These are phyloP conservation scores for Rhineura floridana DNA, from an alignment of 2,113 vertebrate species.

Conservation along the genomic window DNA sequence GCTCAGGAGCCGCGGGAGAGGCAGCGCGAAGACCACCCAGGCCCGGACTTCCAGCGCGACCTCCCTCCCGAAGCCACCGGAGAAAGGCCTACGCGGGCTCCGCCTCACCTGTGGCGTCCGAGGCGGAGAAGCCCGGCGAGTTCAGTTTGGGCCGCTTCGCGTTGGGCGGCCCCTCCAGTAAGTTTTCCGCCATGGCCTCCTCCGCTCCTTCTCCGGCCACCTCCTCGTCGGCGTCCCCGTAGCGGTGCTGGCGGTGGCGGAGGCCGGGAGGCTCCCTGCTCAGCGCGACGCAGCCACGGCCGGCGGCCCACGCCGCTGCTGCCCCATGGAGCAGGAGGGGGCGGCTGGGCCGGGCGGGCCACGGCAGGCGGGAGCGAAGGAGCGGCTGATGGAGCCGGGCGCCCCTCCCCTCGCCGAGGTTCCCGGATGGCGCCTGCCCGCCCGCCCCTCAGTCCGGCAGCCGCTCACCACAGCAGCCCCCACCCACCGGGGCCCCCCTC, in stretches of 20 bases:
- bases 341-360: background rate
- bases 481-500: constrained; percentile 37
- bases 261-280: background rate
- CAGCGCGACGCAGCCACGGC: constrained; percentile 23
- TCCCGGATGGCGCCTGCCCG: background rate
- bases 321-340: background rate
- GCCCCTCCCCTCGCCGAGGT: constrained; percentile 44
- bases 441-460: constrained; percentile 22
- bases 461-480: background rate
- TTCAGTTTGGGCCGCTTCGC: constrained; percentile 91
- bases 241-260: background rate
- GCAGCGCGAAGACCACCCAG: too few species aligned
- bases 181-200: constrained; percentile 87
- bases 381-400: constrained; percentile 32
- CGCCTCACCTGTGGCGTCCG: constrained; percentile 89
- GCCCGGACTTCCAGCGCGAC: too few species aligned
- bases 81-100: too few species aligned
- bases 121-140: constrained; percentile 86
- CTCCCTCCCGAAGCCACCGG: too few species aligned
- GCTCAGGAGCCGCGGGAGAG: too few species aligned
- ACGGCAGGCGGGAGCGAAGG: background rate
- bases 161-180: constrained; percentile 89
- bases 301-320: background rate
- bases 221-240: background rate
- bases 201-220: background rate